Base-by-base conservation (phyloP, 2,113 vertebrate genomes). In the Spizaetus ornatus region DNA sequence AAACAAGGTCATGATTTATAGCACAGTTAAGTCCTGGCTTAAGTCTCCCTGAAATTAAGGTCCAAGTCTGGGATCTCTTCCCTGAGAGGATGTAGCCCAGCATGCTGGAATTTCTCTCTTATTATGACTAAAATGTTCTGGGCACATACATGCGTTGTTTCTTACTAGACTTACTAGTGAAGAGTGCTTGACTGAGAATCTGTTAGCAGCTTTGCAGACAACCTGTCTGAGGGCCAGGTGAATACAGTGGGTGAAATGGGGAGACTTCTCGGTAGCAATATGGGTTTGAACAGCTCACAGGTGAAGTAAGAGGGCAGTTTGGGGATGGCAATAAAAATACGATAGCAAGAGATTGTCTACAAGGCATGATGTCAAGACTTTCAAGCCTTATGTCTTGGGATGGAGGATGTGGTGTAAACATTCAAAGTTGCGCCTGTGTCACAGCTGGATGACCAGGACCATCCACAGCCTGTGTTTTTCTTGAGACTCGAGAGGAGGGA, bases 141-240 rank as follows among this genome's bases (percentile, higher is more conserved):
- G 42, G 25, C 1, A 10, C 8, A n/a, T 73, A 47, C 2, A 4
- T 8, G 8, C 0, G 0, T 15, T 50, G 11, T 69, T 88, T 85
- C 82, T 53, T 11, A 48, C n/a, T 42, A 7, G 48, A 58, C 20
- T 62, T 63, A 27, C 66, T 73, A 21, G 16, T 48, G 47, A 89
- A 50, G 36, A 72, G 19, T 29, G 13, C 10, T 79, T 85, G 56
- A 48, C 18, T 47, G 72, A 40, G 15, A 58, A 59, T 58, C 21
- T 66, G 40, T 48, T 52, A 58, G 53, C 25, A 70, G 27, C 56
- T 71, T 84, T 88, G 27, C 38, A 69, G 23, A 29, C 32, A 72
- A 9, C 32, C 29, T 59, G 21, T 48, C 20, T 65, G 58, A 76
- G 66, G n/a, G 31, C 27, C 59, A 72, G 22, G 43, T 8, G 20